Conservation (phyloP, 2,797 vertebrate genomes). For the Coreius guichenoti region DNA sequence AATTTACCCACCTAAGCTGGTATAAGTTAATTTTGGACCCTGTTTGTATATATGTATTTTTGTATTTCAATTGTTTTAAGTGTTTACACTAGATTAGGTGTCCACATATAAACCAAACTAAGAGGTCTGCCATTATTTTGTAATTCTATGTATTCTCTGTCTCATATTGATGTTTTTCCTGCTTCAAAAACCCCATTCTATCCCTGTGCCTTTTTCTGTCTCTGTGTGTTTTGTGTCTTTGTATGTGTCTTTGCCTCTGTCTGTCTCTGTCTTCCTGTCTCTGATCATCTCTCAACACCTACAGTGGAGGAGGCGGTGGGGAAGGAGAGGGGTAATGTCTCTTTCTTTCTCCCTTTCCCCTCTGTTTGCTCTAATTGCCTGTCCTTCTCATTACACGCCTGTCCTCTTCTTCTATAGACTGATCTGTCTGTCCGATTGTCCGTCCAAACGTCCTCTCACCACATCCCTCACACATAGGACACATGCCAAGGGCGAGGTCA, state of each 20-base stretch:
- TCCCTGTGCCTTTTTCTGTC: conserved; percentile 60
- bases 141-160: conserved; percentile 63
- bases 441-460: conserved; percentile 34
- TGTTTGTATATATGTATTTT: conserved; percentile 56
- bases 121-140: conserved; percentile 36
- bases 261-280: conserved; percentile 56
- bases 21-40: conserved; percentile 26
- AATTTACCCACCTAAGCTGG: not conserved
- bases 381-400: conserved; percentile 55
- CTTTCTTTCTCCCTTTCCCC: conserved; percentile 59
- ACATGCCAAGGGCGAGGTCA: conserved; percentile 48
- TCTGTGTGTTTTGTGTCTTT: conserved; percentile 54
- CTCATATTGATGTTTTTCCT: conserved; percentile 57
- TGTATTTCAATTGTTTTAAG: conserved; percentile 45
- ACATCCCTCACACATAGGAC: conserved; percentile 56
- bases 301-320: conserved; percentile 62
- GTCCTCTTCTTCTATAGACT: conserved; percentile 50
- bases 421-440: conserved; percentile 42
- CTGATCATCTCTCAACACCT: conserved; percentile 61
- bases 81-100: conserved; percentile 59
- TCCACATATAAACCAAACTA: conserved; percentile 57
- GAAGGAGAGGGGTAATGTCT: conserved; percentile 65
- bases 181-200: conserved; percentile 62
- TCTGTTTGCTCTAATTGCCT: conserved; percentile 58
- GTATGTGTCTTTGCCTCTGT: conserved; percentile 54